Percentiles rank a stretch among this genome's conserved stretches.
phyloP scores from a whole-genome alignment of 30 jellyfish, hydroid and myxozoan genomes.

The Catostylus mosaicus region DNA sequence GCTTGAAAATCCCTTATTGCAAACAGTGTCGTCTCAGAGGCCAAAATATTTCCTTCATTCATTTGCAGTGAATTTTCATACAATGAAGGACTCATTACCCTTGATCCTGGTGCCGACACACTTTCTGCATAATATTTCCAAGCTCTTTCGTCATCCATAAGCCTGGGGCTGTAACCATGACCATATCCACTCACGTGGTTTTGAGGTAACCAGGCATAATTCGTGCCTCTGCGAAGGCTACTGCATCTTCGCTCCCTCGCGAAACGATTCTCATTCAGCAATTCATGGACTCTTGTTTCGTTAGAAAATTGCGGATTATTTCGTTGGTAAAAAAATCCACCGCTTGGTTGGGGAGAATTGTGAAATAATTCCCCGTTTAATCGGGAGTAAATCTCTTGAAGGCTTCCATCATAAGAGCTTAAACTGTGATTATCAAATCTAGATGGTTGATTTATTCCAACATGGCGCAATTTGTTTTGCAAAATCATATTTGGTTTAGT shows the following conservation, averaged over 20 bases:
- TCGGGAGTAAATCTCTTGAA: conserved; percentile 21
- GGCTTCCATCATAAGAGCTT: conserved; percentile 36
- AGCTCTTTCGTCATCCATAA: conserved; percentile 15
- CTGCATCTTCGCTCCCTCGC: conserved; percentile 45
- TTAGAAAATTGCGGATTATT: neutral
- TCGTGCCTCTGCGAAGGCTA: conserved; percentile 47
- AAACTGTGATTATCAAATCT: conserved; percentile 22
- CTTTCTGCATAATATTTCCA: conserved; percentile 13
- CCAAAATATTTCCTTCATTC: neutral
- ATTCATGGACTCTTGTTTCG: conserved; percentile 16
- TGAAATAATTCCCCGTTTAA: neutral
- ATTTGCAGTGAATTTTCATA: neutral
- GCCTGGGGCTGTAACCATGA: conserved; percentile 1
- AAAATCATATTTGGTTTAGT: neutral
- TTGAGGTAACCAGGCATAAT: conserved; percentile 11
- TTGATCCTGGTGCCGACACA: conserved; percentile 43
- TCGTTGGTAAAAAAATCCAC: conserved; percentile 31
- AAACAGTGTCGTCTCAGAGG: conserved; percentile 18
- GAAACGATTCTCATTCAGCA: neutral
- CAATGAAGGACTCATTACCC: conserved; percentile 5
- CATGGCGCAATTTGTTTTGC: neutral
- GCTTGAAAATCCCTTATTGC: conserved; percentile 46
- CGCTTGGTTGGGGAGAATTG: neutral
- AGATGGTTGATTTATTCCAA: neutral
- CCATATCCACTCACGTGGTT: conserved; percentile 11